Conservation (phyloP, 2,888 invertebrate species). For the Dioctria linearis region DNA sequence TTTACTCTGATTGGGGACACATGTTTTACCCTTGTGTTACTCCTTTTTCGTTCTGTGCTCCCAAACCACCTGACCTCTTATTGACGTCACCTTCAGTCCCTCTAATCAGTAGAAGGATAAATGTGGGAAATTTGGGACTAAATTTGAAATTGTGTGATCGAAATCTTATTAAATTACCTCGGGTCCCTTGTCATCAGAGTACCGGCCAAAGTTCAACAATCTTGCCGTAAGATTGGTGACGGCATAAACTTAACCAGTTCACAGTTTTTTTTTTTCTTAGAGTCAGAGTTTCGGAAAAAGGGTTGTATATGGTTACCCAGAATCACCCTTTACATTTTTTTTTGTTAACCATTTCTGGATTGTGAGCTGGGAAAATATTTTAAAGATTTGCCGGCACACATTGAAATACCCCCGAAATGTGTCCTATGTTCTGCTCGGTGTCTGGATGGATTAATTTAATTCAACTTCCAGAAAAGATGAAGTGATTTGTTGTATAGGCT, state of each 20-base stretch:
- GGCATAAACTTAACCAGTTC: conserved; percentile 39
- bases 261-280: background rate
- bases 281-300: conserved; percentile 41
- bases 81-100: conserved; percentile 17
- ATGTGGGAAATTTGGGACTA: conserved; percentile 48
- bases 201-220: conserved; percentile 50
- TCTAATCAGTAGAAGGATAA: conserved; percentile 43
- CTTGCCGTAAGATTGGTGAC: conserved; percentile 38
- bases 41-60: conserved; percentile 10
- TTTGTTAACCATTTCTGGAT: conserved; percentile 23
- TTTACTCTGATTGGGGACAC: conserved; percentile 41
- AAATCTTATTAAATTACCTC: conserved; percentile 46
- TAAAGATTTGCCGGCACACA: conserved; percentile 25
- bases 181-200: conserved; percentile 43
- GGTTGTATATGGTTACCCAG: conserved; percentile 26
- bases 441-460: conserved; percentile 25
- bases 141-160: conserved; percentile 49
- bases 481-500: conserved; percentile 16
- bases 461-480: conserved; percentile 14
- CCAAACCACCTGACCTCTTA: conserved; percentile 34
- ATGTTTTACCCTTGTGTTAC: conserved; percentile 42
- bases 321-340: conserved; percentile 15
- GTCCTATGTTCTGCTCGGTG: background rate
- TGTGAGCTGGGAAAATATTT: conserved; percentile 35
- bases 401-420: background rate